A percentile compares a stretch with the other conserved stretches of the same genome.
These are phyloP conservation scores for Neoarius graeffei DNA, from an alignment of 2,113 vertebrate species.

Conservation along the genomic window DNA sequence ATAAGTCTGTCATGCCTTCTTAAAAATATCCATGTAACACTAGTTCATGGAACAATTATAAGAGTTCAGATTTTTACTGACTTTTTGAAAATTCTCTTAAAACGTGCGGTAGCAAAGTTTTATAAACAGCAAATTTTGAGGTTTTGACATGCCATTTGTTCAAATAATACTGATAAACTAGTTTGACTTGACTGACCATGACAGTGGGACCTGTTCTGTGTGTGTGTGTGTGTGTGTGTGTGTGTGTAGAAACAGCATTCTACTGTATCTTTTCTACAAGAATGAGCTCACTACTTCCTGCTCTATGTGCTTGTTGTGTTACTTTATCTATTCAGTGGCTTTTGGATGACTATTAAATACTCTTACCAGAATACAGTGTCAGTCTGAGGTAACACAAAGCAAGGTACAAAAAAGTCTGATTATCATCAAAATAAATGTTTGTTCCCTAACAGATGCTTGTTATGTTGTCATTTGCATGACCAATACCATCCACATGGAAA, in stretches of 20 bases:
- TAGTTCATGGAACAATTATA: background rate
- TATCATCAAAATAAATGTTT: background rate
- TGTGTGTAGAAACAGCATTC: constrained; percentile 2
- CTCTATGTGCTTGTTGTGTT: constrained; percentile 25
- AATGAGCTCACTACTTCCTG: constrained; percentile 10
- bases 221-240: background rate
- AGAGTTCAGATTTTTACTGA: background rate
- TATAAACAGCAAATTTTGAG: constrained; percentile 1
- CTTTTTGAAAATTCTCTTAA: background rate
- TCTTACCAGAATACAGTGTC: background rate
- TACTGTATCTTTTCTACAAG: background rate
- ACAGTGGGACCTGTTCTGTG: constrained; percentile 24
- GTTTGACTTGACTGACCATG: constrained; percentile 19
- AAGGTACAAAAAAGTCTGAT: background rate
- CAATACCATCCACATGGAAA: background rate
- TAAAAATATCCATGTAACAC: background rate
- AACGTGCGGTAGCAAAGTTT: background rate
- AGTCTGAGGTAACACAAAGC: background rate
- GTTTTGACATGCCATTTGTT: constrained; percentile 32
- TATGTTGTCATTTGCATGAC: background rate
- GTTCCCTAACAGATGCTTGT: background rate
- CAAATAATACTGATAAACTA: constrained; percentile 24
- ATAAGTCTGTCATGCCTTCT: background rate
- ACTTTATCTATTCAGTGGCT: background rate
- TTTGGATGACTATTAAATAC: background rate